Evolutionary conservation across 2,797 vertebrate genomes (phyloP), one percentile per base, ranked within the genome.

Genomic region (Anguilla anguilla): DNA sequence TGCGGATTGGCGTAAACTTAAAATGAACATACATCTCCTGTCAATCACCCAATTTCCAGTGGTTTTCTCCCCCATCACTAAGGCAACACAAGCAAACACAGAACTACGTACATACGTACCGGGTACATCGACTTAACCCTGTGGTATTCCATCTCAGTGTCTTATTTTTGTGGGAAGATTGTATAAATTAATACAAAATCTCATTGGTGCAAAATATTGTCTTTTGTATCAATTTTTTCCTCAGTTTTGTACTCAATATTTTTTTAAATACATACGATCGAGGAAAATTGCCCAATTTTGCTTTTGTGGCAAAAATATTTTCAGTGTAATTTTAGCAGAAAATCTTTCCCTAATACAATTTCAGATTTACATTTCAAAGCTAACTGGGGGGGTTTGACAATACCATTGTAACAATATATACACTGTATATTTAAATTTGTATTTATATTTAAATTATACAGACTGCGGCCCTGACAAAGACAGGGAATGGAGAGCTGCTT

Each of bases 371-470:
- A 92, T 46, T 86, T 85, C 88, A 91, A 88, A 92, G 35, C 57
- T 11, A 83, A 88, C 46, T 59, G 88, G 86, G 64, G 83, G 59
- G 83, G 87, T 90, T 86, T 87, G 46, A 89, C 81, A 82, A 46
- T 91, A 91, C 88, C 91, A 87, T 94, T 92, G 89, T 93, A 93
- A 92, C 86, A 92, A 92, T 87, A 92, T 87, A 91, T 92, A 91
- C 64, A 89, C 74, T 84, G 57, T 89, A 90, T 89, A 90, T 86
- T 89, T 89, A 55, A 85, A 85, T 43, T 43, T 43, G 39, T 85
- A 87, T 89, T 90, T 90, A 90, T 85, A 91, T 87, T 43, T 46
- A 46, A 92, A 69, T 83, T 84, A 35, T 85, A n/a, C 90, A 93
- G 90, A 89, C 61, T 59, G 88, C 87, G 25, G 22, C 88, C 91